Evolutionary conservation across 2,888 invertebrate species (phyloP).

Genomic region (Ennomos erosarius): DNA sequence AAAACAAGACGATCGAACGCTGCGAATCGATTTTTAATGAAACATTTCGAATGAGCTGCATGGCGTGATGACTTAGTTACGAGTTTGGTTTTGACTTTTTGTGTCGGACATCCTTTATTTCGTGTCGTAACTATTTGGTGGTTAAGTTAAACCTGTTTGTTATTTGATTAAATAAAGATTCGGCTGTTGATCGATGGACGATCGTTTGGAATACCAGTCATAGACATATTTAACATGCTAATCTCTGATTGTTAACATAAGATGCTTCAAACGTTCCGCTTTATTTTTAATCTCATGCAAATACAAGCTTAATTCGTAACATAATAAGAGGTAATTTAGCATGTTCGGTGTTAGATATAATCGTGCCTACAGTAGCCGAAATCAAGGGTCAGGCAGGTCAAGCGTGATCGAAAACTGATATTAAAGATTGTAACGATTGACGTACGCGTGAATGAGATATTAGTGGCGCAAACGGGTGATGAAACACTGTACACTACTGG

Average conservation of each 20-base stretch:
- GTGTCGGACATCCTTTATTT: slow-evolving; percentile 20
- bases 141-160: slow-evolving; percentile 20
- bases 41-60: slow-evolving; percentile 27
- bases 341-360: slow-evolving; percentile 50
- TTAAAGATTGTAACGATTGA: slow-evolving; percentile 75
- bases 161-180: slow-evolving; percentile 23
- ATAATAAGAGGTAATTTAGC: slow-evolving; percentile 48
- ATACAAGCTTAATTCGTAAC: slow-evolving; percentile 44
- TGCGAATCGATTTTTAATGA: slow-evolving; percentile 44
- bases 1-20: slow-evolving; percentile 27
- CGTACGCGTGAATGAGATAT: slow-evolving; percentile 82
- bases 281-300: slow-evolving; percentile 13
- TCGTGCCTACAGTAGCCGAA: slow-evolving; percentile 83
- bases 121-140: slow-evolving; percentile 7
- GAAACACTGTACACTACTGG: slow-evolving; percentile 52
- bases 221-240: slow-evolving; percentile 72
- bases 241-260: slow-evolving; percentile 77
- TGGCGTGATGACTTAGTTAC: slow-evolving; percentile 14
- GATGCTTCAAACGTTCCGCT: slow-evolving; percentile 68
- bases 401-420: slow-evolving; percentile 82
- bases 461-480: slow-evolving; percentile 64
- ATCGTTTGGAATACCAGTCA: slow-evolving; percentile 52
- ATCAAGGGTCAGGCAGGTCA: slow-evolving; percentile 81
- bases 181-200: slow-evolving; percentile 39
- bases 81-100: slow-evolving; percentile 12